These are phyloP conservation scores for Stictocephala bisonia DNA, from an alignment of 2,888 invertebrate species.

Conservation along the genomic window DNA sequence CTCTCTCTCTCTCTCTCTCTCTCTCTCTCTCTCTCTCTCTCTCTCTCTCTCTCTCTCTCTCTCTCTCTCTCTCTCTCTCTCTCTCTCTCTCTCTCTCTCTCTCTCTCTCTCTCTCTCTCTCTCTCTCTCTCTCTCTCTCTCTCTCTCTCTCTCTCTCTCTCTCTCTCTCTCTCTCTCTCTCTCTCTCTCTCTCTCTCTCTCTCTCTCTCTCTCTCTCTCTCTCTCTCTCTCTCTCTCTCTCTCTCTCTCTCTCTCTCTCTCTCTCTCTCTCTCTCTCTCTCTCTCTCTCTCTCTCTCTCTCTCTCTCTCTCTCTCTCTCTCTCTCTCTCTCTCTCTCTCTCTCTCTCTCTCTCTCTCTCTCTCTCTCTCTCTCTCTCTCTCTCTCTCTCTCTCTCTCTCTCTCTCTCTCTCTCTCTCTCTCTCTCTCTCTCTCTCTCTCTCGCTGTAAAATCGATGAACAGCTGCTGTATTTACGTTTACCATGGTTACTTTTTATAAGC, in stretches of 20 bases:
- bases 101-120: constrained; percentile 48
- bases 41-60: not conserved
- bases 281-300: constrained; percentile 33
- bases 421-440: too few species aligned
- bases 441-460: constrained; percentile 6
- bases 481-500: too few species aligned
- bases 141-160: constrained; percentile 57
- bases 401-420: too few species aligned
- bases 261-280: constrained; percentile 23
- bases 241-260: not conserved
- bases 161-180: constrained; percentile 46
- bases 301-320: constrained; percentile 42
- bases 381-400: too few species aligned
- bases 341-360: too few species aligned
- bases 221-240: not conserved
- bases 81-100: constrained; percentile 47
- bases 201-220: constrained; percentile 48
- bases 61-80: constrained; percentile 56
- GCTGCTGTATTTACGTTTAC: too few species aligned
- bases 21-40: constrained; percentile 45
- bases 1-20: constrained; percentile 46
- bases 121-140: constrained; percentile 21
- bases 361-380: too few species aligned
- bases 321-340: constrained; percentile 13
- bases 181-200: constrained; percentile 43